Percentiles rank a stretch among this genome's conserved stretches.
These are phyloP conservation scores for Tethya wilhelma DNA, from an alignment of 37 sponge, comb jelly and placozoan species.

Conservation along the genomic window DNA sequence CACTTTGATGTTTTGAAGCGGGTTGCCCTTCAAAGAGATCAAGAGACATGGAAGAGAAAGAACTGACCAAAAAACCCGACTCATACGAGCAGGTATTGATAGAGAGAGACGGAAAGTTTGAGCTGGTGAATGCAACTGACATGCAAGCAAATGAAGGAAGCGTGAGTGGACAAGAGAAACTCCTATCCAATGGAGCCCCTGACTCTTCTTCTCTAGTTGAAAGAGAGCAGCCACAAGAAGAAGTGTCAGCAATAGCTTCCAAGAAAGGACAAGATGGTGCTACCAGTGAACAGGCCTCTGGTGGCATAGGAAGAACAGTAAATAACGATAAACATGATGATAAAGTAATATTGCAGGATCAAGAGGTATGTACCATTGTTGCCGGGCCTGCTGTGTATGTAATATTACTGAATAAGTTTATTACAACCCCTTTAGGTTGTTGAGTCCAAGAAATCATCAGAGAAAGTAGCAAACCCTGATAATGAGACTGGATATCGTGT, in stretches of 20 bases:
- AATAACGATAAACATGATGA: too few species aligned
- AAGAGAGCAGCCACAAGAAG: neutral
- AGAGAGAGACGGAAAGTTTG: slow-evolving; percentile 71
- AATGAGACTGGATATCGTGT: too few species aligned
- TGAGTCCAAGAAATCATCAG: too few species aligned
- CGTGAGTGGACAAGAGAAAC: neutral
- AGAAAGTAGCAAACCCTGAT: too few species aligned
- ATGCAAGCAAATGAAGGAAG: slow-evolving; percentile 21
- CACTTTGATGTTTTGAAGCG: too few species aligned
- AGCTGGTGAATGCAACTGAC: slow-evolving; percentile 55
- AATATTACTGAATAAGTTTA: too few species aligned
- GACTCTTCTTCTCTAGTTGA: too few species aligned
- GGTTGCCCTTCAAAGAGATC: neutral
- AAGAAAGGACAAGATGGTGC: neutral
- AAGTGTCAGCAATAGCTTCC: neutral
- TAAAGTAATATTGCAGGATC: too few species aligned
- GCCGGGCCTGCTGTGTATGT: too few species aligned
- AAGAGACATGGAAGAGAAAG: neutral
- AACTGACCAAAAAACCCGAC: neutral
- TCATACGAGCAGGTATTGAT: slow-evolving; percentile 53
- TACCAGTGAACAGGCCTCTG: neutral
- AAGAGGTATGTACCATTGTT: too few species aligned
- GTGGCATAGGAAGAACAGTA: neutral
- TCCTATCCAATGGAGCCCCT: too few species aligned
- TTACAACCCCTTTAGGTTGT: too few species aligned